Evolutionary conservation across 2,113 vertebrate genomes (phyloP), one percentile per base, ranked within the genome.

Genomic region (Atherinomorus stipes): DNA sequence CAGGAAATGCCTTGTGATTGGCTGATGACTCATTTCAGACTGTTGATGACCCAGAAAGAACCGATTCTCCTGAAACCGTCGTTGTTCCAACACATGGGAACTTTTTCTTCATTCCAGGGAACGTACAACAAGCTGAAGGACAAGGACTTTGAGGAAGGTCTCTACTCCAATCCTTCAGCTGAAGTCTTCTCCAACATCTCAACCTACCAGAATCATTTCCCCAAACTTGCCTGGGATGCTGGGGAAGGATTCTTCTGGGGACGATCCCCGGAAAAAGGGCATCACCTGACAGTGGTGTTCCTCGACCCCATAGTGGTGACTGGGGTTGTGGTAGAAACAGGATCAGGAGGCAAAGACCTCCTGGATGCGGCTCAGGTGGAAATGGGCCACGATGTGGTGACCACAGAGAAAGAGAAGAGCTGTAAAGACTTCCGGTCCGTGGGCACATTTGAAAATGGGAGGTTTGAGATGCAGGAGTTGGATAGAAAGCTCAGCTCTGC

Each of bases 1-100:
- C 94, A 94, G 83, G 95, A 96, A 76, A 95, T 94, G 92, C 95
- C 96, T 0, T 96, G 94, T 0, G 95, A 97, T 75, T 94, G 94
- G 91, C 80, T 99, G 63, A 78, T 98, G 62, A 49, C 44, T 12
- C 94, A 96, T 56, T 98, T 98, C 67, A 85, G 90, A 61, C 80
- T 76, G 1, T 76, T 98, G 62, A 86, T 97, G 56, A 87, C 92
- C 25, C 96, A 98, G 69, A 93, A 86, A 15, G 84, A 93, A 0
- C 71, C 85, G 0, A 95, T 98, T 60, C 76, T 88, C 58, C 93
- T 97, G 75, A 94, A 85, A 15, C 93, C 95, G 0, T 96, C 96
- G 0, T 83, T 97, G n/a, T 97, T 98, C 84, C 92, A 95, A 78
- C 95, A 95, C 51, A 74, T 92, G 83, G 93, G 93, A 0, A 88